These are phyloP conservation scores for Danaus melanippus DNA, from an alignment of 1,140 invertebrate species.

Conservation along the genomic window DNA sequence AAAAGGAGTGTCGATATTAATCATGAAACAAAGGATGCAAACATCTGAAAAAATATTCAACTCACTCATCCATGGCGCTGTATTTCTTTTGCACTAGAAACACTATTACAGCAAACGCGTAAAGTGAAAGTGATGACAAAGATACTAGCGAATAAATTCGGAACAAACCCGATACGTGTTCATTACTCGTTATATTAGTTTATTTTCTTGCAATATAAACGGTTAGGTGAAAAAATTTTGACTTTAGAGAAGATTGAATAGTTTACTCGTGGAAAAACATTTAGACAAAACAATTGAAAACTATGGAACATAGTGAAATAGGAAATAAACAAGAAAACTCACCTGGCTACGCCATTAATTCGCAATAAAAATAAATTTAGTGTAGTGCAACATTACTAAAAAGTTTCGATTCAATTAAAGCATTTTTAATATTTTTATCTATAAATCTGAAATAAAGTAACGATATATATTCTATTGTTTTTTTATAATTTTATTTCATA, in stretches of 20 bases:
- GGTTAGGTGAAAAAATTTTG: slow-evolving; percentile 63
- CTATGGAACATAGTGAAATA: slow-evolving; percentile 65
- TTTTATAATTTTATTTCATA: too few species aligned
- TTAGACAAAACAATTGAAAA: slow-evolving; percentile 68
- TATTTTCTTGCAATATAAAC: slow-evolving; percentile 58
- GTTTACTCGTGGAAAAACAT: slow-evolving; percentile 64
- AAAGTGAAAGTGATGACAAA: slow-evolving; percentile 72
- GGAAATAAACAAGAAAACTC: slow-evolving; percentile 70
- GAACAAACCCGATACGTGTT: slow-evolving; percentile 71
- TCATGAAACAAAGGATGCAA: slow-evolving; percentile 44
- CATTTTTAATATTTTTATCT: too few species aligned
- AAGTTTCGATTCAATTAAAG: slow-evolving; percentile 4
- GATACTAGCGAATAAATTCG: slow-evolving; percentile 68
- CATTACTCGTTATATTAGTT: slow-evolving; percentile 65
- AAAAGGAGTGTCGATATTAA: slow-evolving; percentile 54
- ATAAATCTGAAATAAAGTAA: too few species aligned
- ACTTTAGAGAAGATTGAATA: slow-evolving; percentile 60
- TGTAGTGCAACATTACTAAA: slow-evolving; percentile 14
- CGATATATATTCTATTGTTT: too few species aligned
- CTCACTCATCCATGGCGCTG: slow-evolving; percentile 67
- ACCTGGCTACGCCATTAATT: slow-evolving; percentile 72
- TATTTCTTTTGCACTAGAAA: slow-evolving; percentile 48
- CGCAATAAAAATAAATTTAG: slow-evolving; percentile 70
- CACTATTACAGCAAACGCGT: slow-evolving; percentile 56
- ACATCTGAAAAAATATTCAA: slow-evolving; percentile 40